These are phyloP conservation scores for Merops nubicus DNA, from an alignment of 2,113 vertebrate genomes.

Conservation along the genomic window DNA sequence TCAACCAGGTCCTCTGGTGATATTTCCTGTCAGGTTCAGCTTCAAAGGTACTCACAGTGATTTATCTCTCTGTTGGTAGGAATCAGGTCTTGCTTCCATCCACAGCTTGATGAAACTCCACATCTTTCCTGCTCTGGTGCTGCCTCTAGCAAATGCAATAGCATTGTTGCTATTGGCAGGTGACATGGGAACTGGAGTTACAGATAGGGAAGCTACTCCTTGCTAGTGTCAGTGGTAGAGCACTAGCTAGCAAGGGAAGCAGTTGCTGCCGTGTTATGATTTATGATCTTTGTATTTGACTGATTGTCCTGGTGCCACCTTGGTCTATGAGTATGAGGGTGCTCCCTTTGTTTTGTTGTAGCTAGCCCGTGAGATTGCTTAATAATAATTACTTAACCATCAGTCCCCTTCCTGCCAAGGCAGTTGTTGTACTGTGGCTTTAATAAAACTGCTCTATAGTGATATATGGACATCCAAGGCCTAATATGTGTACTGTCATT, in stretches of 20 bases:
- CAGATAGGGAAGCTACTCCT: not conserved
- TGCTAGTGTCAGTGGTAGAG: not conserved
- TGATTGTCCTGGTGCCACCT: not conserved
- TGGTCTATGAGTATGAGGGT: not conserved
- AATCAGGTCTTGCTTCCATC: not conserved
- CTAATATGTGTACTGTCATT: not conserved
- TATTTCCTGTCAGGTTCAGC: not conserved
- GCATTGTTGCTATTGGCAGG: not conserved
- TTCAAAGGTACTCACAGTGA: not conserved
- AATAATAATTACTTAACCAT: not conserved
- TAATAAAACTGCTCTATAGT: slow-evolving; percentile 30
- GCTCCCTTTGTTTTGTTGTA: fast-evolving
- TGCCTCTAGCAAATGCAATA: too few relatives aligned
- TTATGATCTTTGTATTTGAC: not conserved
- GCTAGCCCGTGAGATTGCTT: not conserved
- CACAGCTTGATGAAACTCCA: not conserved
- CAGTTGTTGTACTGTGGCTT: not conserved
- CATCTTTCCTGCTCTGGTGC: not conserved
- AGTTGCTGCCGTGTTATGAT: not conserved
- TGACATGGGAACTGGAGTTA: not conserved
- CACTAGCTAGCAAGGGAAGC: not conserved
- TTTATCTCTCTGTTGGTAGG: not conserved
- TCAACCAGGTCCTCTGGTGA: not conserved
- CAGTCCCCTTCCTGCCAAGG: not conserved
- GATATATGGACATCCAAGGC: not conserved